A percentile compares a stretch with the other conserved stretches of the same genome.
These are phyloP conservation scores for Ictalurus furcatus DNA, from an alignment of 2,113 vertebrate genomes.

Conservation along the genomic window DNA sequence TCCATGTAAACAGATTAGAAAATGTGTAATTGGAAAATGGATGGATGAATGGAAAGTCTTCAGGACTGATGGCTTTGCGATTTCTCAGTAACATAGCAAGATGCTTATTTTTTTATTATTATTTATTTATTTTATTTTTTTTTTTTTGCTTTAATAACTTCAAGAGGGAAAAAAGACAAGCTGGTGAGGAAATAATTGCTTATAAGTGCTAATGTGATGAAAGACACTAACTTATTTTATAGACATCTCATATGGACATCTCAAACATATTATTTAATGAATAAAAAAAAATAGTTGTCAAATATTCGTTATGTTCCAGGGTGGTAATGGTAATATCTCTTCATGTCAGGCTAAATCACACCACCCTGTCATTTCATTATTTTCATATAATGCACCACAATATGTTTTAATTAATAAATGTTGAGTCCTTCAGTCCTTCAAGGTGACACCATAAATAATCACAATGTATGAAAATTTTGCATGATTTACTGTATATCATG, in stretches of 20 bases:
- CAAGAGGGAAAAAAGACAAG: neutral
- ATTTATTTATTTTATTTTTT: too few species aligned
- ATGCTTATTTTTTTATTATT: neutral
- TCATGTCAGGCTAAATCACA: neutral
- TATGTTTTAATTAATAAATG: too few species aligned
- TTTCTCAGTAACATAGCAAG: neutral
- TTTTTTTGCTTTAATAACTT: neutral
- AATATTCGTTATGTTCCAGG: too few species aligned
- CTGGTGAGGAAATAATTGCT: neutral
- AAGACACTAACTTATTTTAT: neutral
- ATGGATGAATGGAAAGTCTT: neutral
- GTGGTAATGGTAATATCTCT: neutral
- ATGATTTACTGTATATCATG: slow-evolving; percentile 3
- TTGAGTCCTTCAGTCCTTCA: too few species aligned
- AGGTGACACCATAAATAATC: neutral
- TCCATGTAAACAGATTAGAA: neutral
- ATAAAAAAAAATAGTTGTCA: neutral
- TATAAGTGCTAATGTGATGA: neutral
- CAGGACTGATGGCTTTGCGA: neutral
- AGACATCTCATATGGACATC: too few species aligned
- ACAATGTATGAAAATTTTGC: neutral
- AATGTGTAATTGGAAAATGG: neutral
- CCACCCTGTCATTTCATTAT: neutral
- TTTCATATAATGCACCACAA: neutral
- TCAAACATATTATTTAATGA: neutral